Evolutionary conservation across 2,888 invertebrate genomes (phyloP), one percentile per base, ranked within the genome.

Genomic region (Cephus pygmeus): DNA sequence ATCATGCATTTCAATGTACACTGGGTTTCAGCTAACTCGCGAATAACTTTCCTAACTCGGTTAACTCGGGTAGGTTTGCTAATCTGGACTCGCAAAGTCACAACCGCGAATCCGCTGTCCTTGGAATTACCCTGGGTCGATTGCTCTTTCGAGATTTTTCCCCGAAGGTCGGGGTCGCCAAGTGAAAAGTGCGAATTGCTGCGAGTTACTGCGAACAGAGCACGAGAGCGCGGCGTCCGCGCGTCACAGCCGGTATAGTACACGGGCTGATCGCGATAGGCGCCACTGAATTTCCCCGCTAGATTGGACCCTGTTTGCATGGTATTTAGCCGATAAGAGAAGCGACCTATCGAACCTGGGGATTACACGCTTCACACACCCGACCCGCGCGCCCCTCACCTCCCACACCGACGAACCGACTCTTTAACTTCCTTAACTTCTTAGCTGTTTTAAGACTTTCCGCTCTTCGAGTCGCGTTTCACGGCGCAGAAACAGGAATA

Each of bases 1-100:
- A 88, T 85, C 86, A 84, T 86, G 85, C 84, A 89, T 89, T 88
- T 86, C 85, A 89, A 88, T 89, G 85, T 85, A 88, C 78, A 86
- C 81, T 82, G 79, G 83, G 80, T 85, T 83, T 81, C 81, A 82
- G 84, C 85, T 87, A 87, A 86, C 85, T 85, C 82, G 81, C 69
- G 69, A 69, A 15, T 40, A 40, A 40, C 40, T 40, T 40, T 40
- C 15, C 40, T 15, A 15, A 40, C 40, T 40, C 40, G 40, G 40
- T 15, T 40, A 40, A 40, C 6, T 40, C 1, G 15, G 40, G 1
- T 40, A 40, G 15, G 6, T 30, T 15, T n/a, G 30, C 33, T 15
- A 30, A 71, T 33, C 71, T 71, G 71, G 15, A 15, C 33, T n/a
- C 30, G 33, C 31, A 4, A 15, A 33, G 71, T 71, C 71, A 4